phyloP scores from a whole-genome alignment of 2,113 vertebrate species.

The Callorhinus ursinus region DNA sequence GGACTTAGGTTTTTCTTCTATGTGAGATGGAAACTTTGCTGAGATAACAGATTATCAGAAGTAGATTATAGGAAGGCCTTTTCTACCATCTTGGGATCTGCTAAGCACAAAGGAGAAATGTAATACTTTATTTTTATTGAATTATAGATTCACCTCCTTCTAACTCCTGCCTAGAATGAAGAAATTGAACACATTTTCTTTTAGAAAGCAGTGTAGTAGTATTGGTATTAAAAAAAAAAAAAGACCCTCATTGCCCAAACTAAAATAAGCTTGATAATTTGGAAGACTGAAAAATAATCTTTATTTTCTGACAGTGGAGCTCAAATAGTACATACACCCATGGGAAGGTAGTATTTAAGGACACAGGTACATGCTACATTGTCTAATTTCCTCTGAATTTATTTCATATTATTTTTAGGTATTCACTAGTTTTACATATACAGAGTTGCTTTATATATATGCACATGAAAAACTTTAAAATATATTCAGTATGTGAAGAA shows the following conservation, averaged over 20 bases:
- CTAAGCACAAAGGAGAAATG: background rate
- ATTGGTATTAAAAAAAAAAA: background rate
- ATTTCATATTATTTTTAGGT: background rate
- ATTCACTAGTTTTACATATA: background rate
- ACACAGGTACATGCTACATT: background rate
- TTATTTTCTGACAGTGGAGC: background rate
- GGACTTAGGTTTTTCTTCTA: background rate
- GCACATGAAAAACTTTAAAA: constrained; percentile 35
- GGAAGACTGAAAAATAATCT: background rate
- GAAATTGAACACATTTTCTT: background rate
- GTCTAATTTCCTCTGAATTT: background rate
- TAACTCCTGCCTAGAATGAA: background rate
- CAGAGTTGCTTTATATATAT: background rate
- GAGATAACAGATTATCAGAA: background rate
- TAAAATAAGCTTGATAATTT: background rate
- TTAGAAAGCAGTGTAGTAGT: background rate
- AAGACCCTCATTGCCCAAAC: background rate
- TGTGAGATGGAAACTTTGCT: background rate
- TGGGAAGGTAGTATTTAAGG: background rate
- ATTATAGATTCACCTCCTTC: background rate
- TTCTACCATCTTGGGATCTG: background rate
- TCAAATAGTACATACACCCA: background rate
- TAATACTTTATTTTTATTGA: background rate
- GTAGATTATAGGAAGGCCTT: background rate
- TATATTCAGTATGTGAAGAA: constrained; percentile 41